Evolutionary conservation across 2,888 invertebrate species (phyloP), one percentile per base, ranked within the genome.

Genomic region (Dicyrtomina minuta): DNA sequence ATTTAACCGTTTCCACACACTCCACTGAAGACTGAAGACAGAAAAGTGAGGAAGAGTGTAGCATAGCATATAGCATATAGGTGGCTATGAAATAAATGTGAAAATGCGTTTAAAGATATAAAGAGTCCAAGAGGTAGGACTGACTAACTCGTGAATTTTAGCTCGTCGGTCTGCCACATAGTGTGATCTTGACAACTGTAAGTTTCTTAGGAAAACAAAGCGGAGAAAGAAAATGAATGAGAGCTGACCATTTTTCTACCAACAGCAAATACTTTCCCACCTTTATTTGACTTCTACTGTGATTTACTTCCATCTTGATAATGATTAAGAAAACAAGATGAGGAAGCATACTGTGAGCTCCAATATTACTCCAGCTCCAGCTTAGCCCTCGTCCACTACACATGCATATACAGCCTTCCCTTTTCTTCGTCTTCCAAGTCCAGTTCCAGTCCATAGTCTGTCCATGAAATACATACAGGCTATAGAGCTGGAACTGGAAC

Each of bases 151-250:
- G 3, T 33, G 33, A 33, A 33, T 33, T 33, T 33, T 3, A 33
- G 33, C 33, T n/a, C 3, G 33, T 65, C 53, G 44, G 66, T 55
- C 58, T 41, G 62, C 68, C 69, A 61, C 72, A 72, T 72, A 58
- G 53, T 43, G 70, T 27, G 72, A 72, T 64, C 67, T 72, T 70
- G 72, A 72, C 72, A 72, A 67, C 67, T 70, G 41, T n/a, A 53
- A 66, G 66, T 69, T 69, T 72, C 61, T 66, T 61, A 62, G 59
- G 72, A 72, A 72, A 72, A 72, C 72, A 72, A 70, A 70, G 66
- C 59, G 24, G 33, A 55, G 60, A 39, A 46, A 66, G 70, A 60
- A 66, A 60, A 60, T 60, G 66, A 70, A 68, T 68, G 68, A 68
- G 68, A 68, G 60, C 53, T 60, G 68, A 61, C 53, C 56, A 66